A percentile compares a stretch with the other conserved stretches of the same genome.
Evolutionary conservation across 2,888 invertebrate genomes (phyloP).

Genomic region (Idaea aversata): DNA sequence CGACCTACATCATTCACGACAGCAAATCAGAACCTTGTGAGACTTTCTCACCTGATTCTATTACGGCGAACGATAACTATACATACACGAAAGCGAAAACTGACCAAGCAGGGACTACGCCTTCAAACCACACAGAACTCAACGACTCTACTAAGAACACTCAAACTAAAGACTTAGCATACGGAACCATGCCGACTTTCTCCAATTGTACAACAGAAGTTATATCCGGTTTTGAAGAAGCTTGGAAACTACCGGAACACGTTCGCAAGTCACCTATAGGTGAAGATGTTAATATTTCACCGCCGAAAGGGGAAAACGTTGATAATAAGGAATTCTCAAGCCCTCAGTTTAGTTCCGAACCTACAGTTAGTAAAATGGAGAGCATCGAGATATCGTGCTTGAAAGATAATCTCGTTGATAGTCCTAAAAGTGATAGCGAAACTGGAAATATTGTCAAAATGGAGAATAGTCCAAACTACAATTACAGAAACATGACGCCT

Average conservation of each 20-base stretch:
- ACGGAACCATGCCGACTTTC: slow-evolving; percentile 63
- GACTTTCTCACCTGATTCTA: slow-evolving; percentile 69
- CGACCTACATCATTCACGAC: slow-evolving; percentile 69
- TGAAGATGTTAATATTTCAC: slow-evolving; percentile 43
- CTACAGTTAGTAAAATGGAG: slow-evolving; percentile 59
- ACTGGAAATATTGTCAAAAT: slow-evolving; percentile 32
- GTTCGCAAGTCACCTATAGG: slow-evolving; percentile 57
- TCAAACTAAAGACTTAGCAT: slow-evolving; percentile 66
- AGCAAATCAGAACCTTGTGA: slow-evolving; percentile 64
- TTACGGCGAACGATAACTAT: slow-evolving; percentile 63
- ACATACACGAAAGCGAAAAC: slow-evolving; percentile 68
- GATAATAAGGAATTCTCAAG: slow-evolving; percentile 32
- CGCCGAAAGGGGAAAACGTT: slow-evolving; percentile 40
- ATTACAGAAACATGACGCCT: slow-evolving; percentile 52
- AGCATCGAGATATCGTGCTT: slow-evolving; percentile 66
- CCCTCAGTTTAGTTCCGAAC: slow-evolving; percentile 46
- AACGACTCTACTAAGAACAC: slow-evolving; percentile 63
- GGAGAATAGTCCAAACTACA: slow-evolving; percentile 48
- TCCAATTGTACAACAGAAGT: slow-evolving; percentile 68
- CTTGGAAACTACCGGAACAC: slow-evolving; percentile 60
- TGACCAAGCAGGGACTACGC: slow-evolving; percentile 47
- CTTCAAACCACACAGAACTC: slow-evolving; percentile 50
- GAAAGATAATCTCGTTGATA: slow-evolving; percentile 46
- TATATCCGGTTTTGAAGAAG: slow-evolving; percentile 52
- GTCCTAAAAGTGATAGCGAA: slow-evolving; percentile 35